Conservation (phyloP, 2,113 vertebrate species). For the Bothrops jararaca region DNA sequence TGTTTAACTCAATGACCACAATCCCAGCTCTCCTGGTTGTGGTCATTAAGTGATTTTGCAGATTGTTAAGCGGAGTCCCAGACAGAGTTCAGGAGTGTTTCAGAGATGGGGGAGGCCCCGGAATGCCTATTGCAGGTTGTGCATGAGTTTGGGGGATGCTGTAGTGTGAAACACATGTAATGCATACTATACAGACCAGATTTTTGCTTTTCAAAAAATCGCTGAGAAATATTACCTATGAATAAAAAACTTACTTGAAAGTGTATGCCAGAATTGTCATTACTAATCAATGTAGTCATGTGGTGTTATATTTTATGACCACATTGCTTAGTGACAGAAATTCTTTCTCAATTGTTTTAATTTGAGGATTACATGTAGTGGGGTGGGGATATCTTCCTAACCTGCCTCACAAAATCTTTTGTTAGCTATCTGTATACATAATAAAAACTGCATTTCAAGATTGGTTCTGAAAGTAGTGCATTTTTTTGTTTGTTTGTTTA, state of each 20-base stretch:
- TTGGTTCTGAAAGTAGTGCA: background rate
- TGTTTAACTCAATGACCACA: background rate
- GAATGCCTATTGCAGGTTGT: background rate
- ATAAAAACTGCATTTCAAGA: background rate
- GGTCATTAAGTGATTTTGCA: background rate
- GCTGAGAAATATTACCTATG: background rate
- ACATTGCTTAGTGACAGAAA: background rate
- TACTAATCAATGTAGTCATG: background rate
- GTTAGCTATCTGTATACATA: background rate
- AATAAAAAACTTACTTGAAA: background rate
- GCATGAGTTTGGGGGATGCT: background rate
- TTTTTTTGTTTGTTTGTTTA: background rate
- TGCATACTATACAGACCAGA: background rate
- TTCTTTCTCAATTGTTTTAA: background rate
- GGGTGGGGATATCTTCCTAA: background rate
- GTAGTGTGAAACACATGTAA: background rate
- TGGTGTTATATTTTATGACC: background rate
- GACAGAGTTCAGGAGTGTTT: background rate
- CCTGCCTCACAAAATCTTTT: background rate
- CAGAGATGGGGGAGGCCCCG: background rate
- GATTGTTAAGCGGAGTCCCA: background rate
- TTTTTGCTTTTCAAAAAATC: background rate
- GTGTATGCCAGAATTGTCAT: background rate
- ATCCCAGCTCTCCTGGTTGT: background rate
- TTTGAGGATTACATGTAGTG: background rate